phyloP scores from a whole-genome alignment of 2,797 vertebrate genomes.

The Pseudochirops cupreus region DNA sequence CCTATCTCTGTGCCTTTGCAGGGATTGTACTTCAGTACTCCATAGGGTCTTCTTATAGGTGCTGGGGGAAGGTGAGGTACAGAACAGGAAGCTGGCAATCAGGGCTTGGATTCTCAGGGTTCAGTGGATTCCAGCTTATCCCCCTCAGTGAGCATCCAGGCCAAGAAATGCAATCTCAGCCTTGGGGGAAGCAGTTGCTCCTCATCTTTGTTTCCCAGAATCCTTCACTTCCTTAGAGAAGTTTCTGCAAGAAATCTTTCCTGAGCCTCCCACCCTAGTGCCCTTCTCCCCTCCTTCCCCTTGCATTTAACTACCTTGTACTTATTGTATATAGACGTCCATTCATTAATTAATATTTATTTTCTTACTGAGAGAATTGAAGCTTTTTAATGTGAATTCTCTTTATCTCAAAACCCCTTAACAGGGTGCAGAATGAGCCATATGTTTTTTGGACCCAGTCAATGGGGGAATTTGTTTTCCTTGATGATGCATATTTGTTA shows the following conservation, averaged over 20 bases:
- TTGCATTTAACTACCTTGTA: neutral
- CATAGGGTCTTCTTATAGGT: neutral
- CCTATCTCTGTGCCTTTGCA: neutral
- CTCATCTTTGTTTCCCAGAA: neutral
- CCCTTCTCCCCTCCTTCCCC: neutral
- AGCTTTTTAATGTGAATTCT: neutral
- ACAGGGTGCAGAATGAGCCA: neutral
- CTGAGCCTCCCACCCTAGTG: too few relatives aligned
- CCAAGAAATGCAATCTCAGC: neutral
- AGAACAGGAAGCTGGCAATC: neutral
- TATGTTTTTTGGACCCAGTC: neutral
- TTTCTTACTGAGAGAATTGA: neutral
- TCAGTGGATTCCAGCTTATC: neutral
- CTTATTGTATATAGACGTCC: neutral
- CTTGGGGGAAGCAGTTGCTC: neutral
- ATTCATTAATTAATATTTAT: neutral
- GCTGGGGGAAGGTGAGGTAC: neutral
- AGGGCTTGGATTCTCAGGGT: neutral
- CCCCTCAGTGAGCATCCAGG: neutral
- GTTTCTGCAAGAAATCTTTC: neutral
- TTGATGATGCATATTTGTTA: neutral
- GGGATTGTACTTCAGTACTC: neutral
- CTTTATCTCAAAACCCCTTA: neutral
- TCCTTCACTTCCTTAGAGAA: neutral
- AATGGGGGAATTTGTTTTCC: neutral